Conservation (phyloP, 2,797 vertebrate species). For the Anas capensis region DNA sequence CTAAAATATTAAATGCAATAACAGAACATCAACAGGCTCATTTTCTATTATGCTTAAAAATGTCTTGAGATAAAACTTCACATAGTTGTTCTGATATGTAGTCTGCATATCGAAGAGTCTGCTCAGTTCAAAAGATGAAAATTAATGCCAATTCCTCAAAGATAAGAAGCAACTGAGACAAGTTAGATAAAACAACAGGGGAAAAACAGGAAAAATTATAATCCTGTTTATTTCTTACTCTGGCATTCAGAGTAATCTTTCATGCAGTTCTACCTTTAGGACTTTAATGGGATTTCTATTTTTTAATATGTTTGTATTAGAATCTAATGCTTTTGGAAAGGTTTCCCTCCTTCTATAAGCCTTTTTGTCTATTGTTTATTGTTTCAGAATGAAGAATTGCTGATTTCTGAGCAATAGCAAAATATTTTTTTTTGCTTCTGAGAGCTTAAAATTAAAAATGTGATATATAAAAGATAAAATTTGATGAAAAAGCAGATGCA, state of each 20-base stretch:
- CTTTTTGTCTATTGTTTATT: background rate
- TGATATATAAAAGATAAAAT: background rate
- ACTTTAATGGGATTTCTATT: background rate
- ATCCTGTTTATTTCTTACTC: background rate
- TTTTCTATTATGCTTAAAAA: background rate
- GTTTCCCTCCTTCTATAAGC: background rate
- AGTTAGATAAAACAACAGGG: background rate
- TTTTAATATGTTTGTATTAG: background rate
- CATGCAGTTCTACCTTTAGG: background rate
- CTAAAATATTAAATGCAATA: background rate
- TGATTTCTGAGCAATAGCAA: background rate
- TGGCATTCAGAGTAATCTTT: background rate
- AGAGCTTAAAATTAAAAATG: background rate
- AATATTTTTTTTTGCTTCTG: background rate
- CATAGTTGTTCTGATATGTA: background rate
- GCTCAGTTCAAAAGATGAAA: background rate
- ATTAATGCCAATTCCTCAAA: background rate
- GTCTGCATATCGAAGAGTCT: background rate
- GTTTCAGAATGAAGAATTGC: background rate
- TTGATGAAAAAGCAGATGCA: rapidly evolving
- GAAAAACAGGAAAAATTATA: background rate
- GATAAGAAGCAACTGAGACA: background rate
- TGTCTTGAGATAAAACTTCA: background rate
- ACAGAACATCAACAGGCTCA: background rate
- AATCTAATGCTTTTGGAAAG: background rate